Base-by-base conservation (phyloP, 2,113 vertebrate genomes). In the Siniperca chuatsi region DNA sequence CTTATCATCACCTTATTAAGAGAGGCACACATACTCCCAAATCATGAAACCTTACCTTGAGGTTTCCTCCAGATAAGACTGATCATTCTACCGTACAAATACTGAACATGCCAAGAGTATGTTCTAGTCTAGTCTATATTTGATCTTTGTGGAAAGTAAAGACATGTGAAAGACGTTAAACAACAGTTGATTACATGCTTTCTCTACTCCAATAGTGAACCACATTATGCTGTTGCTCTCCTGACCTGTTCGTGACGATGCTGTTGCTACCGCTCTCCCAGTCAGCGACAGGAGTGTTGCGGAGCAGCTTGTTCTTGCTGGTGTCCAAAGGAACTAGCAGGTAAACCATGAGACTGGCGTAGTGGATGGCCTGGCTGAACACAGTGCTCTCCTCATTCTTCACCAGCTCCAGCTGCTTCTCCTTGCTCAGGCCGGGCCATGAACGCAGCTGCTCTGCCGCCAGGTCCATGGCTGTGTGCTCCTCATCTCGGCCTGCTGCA, bases 181-280 rank as follows among this genome's bases (percentile, higher is more conserved):
- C 8, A 37, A 33, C 50, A 62, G 16, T 52, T 8, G 15, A 57
- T 40, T 48, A 16, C 4, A 52, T 44, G 20, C 2, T 48, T 48
- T 48, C 50, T 55, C 33, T 40, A 4, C 42, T 46, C 33, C 15
- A 18, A 55, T 0, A 25, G 20, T 11, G 3, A 48, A 8, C 44
- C 23, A 44, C 12, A 3, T 21, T 2, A 25, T 7, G 7, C 6
- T 20, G 13, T 16, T 6, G 6, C 40, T 25, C 55, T 72, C 9
- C 92, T 82, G 62, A 91, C 61, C 88, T 90, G 76, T 93, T 99
- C 46, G 98, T 99, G 90, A 99, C 97, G 64, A 99, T 98, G 94
- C 98, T 99, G 93, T 99, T 99, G 95, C 98, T 99, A 55, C 98
- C 97, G 8, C 98, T 99, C 92, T 99, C 98, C 98, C 98, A 99